Conservation (phyloP, 2,797 vertebrate species). For the Phrynocephalus guinanensis region DNA sequence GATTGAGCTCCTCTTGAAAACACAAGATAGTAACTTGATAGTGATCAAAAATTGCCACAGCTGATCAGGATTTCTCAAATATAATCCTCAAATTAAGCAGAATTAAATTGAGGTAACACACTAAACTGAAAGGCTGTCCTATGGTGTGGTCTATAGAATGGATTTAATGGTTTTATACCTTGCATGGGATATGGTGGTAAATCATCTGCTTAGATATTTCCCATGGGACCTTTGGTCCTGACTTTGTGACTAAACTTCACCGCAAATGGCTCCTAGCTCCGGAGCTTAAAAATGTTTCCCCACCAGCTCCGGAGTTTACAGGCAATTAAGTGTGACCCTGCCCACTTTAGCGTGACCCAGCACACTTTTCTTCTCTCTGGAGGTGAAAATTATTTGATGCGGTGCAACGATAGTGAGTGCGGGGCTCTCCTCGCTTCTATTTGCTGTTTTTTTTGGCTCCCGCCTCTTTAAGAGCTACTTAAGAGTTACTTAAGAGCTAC, state of each 20-base stretch:
- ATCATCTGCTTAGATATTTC: constrained; percentile 30
- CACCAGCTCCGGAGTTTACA: too few species aligned
- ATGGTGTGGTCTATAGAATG: constrained; percentile 50
- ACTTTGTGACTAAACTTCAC: constrained; percentile 41
- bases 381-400: too few species aligned
- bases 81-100: not conserved
- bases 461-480: too few species aligned
- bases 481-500: too few species aligned
- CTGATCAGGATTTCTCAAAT: not conserved
- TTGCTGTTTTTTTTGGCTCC: too few species aligned
- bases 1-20: not conserved
- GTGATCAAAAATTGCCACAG: not conserved
- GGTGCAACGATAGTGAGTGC: too few species aligned
- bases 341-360: too few species aligned
- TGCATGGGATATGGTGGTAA: constrained; percentile 32
- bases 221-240: constrained; percentile 34
- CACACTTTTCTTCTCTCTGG: too few species aligned
- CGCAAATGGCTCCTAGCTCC: too few species aligned
- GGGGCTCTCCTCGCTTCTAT: too few species aligned
- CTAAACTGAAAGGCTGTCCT: constrained; percentile 20
- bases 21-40: not conserved
- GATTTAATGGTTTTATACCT: constrained; percentile 47
- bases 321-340: too few species aligned
- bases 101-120: constrained; percentile 4
- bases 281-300: too few species aligned